Evolutionary conservation across 2,797 vertebrate species (phyloP), one percentile per base, ranked within the genome.

Genomic region (Acanthornis magna): DNA sequence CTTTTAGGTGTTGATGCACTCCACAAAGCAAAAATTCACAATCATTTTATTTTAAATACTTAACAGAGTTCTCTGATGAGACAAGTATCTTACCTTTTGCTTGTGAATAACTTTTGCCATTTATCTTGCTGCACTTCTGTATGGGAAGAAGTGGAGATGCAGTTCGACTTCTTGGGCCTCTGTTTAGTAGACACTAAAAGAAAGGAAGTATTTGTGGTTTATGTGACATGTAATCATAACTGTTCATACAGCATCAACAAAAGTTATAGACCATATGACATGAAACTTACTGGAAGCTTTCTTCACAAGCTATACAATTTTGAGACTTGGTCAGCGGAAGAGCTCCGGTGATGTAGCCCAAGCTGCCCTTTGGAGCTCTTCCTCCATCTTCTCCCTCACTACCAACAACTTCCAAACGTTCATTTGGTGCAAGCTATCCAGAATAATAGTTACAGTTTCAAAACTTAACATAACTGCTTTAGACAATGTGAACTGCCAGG

Each of bases 121-220:
- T 89, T 25, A 93, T 97, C 62, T 81, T 97, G 83, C 83, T 95
- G 91, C 40, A 90, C 74, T 97, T 97, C 91, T 96, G 97, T 65
- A 75, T 67, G 84, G 93, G 97, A 89, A 18, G 90, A 55, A 95
- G 92, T 10, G 77, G 75, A 96, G 97, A 96, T 68, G 72, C 89
- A 23, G 95, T 91, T 30, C 95, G 96, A 82, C 75, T 97, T 95
- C 87, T 98, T 38, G 89, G 94, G 76, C 96, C 93, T 70, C 93
- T 97, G 27, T 96, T 89, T 30, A 98, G 97, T 34, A 97, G 97
- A 87, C 96, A 98, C 99, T 99, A 93, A 34, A 96, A 97, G 63
- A 54, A 88, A 75, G 45, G 3, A 74, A 91, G 32, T 57, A 61
- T 29, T 74, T 63, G 54, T 66, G 10, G 9, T 45, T 92, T 27